Conservation (phyloP, 1,140 invertebrate genomes). For the Cydia splendana region DNA sequence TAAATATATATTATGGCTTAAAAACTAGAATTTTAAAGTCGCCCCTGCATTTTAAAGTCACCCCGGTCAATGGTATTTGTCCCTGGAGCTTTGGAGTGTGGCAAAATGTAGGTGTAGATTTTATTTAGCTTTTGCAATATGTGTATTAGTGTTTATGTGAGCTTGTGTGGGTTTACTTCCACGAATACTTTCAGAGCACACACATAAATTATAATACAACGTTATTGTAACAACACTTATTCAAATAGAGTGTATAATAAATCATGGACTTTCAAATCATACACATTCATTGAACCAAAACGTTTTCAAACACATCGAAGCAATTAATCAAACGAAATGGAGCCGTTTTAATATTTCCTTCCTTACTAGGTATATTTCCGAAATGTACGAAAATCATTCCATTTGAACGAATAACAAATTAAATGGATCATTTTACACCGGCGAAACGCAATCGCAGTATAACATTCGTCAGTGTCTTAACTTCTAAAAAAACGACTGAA, state of each 20-base stretch:
- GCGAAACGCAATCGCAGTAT: not conserved
- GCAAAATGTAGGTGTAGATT: not conserved
- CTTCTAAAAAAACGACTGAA: not conserved
- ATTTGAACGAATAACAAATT: constrained; percentile 10
- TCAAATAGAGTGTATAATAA: not conserved
- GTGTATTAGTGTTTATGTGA: no score
- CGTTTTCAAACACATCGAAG: not conserved
- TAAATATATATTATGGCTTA: no score
- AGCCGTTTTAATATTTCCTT: not conserved
- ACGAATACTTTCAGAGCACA: no score
- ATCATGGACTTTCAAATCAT: not conserved
- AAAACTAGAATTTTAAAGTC: no score
- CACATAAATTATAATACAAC: no score
- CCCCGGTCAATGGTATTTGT: no score
- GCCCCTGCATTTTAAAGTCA: no score
- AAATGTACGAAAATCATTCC: constrained; percentile 14
- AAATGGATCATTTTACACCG: constrained; percentile 20
- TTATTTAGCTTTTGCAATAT: no score
- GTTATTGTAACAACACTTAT: no score
- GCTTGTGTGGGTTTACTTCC: no score
- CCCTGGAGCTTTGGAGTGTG: not conserved
- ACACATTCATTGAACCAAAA: not conserved
- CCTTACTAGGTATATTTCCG: no score
- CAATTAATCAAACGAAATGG: not conserved
- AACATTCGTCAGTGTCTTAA: not conserved